Percentiles rank a stretch among this genome's conserved stretches.
These are phyloP conservation scores for Acropternis orthonyx DNA, from an alignment of 2,797 vertebrate genomes.

Conservation along the genomic window DNA sequence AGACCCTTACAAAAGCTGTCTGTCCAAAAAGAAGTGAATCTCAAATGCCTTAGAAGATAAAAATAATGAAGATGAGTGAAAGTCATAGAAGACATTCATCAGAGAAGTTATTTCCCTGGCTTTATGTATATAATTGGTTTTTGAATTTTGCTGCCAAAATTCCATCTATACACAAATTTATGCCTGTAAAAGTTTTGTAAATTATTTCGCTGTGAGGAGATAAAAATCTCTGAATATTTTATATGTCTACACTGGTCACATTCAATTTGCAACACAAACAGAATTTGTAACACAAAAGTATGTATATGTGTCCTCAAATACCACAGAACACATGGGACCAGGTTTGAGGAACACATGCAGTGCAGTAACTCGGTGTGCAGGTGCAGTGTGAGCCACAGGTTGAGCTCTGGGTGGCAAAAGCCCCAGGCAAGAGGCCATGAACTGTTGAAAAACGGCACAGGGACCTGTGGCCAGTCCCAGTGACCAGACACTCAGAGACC, in stretches of 20 bases:
- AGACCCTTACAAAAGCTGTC: neutral
- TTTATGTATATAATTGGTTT: neutral
- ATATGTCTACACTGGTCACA: neutral
- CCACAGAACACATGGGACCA: neutral
- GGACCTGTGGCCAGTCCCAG: neutral
- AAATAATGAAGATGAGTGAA: neutral
- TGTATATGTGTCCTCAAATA: fast-evolving
- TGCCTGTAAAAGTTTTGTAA: neutral
- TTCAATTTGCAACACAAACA: neutral
- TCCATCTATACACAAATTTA: neutral
- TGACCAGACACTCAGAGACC: too few relatives aligned
- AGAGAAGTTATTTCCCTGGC: neutral
- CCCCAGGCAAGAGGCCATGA: fast-evolving
- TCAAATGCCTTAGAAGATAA: neutral
- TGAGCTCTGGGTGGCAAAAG: fast-evolving
- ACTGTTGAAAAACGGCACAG: neutral
- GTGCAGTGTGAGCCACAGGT: too few relatives aligned
- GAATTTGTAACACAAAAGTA: neutral
- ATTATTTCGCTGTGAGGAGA: neutral
- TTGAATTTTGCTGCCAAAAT: neutral
- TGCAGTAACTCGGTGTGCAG: fast-evolving
- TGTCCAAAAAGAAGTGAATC: neutral
- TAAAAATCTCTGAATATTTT: neutral
- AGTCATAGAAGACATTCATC: neutral
- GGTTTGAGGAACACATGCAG: fast-evolving